phyloP scores from a whole-genome alignment of 2,113 vertebrate genomes.

The Syngnathoides biaculeatus region DNA sequence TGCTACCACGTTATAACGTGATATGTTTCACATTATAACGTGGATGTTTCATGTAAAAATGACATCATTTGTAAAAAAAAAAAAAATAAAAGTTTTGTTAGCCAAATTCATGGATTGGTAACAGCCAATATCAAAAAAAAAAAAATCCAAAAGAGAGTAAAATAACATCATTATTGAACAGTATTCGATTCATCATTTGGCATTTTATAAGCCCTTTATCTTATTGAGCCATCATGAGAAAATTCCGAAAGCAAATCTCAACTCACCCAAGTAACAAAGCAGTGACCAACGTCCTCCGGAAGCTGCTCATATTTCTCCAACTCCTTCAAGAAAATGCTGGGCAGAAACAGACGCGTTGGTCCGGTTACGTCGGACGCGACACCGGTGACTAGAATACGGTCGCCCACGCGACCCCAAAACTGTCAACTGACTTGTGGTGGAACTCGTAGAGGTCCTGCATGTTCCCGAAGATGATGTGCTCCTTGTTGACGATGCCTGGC shows the following conservation, averaged over 20 bases:
- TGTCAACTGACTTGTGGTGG: constrained; percentile 94
- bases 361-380: neutral
- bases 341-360: neutral
- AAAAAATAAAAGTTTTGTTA: too few species aligned
- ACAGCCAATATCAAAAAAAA: neutral
- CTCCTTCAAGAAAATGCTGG: constrained; percentile 96
- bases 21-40: too few species aligned
- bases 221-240: neutral
- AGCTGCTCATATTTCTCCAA: constrained; percentile 97
- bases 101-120: too few species aligned
- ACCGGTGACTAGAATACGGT: too few species aligned
- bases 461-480: constrained; percentile 98
- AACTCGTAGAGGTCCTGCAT: constrained; percentile 99
- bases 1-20: too few species aligned
- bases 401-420: too few species aligned
- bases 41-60: too few species aligned
- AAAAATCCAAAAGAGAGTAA: neutral
- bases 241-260: neutral
- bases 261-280: constrained; percentile 97
- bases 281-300: constrained; percentile 97
- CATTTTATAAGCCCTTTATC: neutral
- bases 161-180: neutral
- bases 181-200: neutral
- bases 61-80: too few species aligned
- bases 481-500: constrained; percentile 94